Percentiles rank a stretch among this genome's conserved stretches.
phyloP scores from a whole-genome alignment of 1,140 invertebrate species.

The Fopius arisanus region DNA sequence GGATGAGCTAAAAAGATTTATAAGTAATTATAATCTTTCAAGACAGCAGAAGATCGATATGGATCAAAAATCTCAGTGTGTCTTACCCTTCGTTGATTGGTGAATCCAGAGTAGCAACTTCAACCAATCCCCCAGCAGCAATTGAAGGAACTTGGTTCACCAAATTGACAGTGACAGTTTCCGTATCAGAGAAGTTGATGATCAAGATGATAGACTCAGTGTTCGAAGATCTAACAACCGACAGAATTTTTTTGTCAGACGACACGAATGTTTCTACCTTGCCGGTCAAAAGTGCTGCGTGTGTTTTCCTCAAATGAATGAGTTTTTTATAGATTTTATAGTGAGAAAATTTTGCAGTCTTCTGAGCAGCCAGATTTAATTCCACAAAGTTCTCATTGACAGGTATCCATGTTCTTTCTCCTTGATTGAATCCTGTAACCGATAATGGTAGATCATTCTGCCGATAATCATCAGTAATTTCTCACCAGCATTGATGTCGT shows the following conservation, averaged over 20 bases:
- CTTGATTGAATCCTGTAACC: slow-evolving; percentile 67
- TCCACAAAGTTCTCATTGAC: slow-evolving; percentile 66
- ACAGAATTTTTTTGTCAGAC: slow-evolving; percentile 45
- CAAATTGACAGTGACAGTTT: slow-evolving; percentile 48
- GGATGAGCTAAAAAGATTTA: not conserved
- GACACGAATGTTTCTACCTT: slow-evolving; percentile 46
- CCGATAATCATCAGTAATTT: not conserved
- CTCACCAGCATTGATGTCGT: slow-evolving; percentile 68
- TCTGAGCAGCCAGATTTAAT: slow-evolving; percentile 66
- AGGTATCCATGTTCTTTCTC: slow-evolving; percentile 70
- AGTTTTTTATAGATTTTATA: slow-evolving; percentile 66
- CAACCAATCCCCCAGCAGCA: slow-evolving; percentile 34
- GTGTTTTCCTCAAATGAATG: slow-evolving; percentile 51
- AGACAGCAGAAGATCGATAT: not conserved
- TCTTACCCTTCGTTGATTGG: slow-evolving; percentile 56
- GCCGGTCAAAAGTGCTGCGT: slow-evolving; percentile 56
- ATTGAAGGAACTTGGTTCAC: not conserved
- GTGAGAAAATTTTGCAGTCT: slow-evolving; percentile 50
- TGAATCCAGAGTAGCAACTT: slow-evolving; percentile 59
- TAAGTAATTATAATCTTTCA: too few relatives aligned
- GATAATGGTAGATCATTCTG: not conserved
- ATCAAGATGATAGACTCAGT: slow-evolving; percentile 60
- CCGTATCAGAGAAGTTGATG: slow-evolving; percentile 62
- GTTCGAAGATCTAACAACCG: slow-evolving; percentile 35
- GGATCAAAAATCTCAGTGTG: not conserved